Evolutionary conservation across 2,888 invertebrate species (phyloP).

Genomic region (Chymomyza fuscimana): DNA sequence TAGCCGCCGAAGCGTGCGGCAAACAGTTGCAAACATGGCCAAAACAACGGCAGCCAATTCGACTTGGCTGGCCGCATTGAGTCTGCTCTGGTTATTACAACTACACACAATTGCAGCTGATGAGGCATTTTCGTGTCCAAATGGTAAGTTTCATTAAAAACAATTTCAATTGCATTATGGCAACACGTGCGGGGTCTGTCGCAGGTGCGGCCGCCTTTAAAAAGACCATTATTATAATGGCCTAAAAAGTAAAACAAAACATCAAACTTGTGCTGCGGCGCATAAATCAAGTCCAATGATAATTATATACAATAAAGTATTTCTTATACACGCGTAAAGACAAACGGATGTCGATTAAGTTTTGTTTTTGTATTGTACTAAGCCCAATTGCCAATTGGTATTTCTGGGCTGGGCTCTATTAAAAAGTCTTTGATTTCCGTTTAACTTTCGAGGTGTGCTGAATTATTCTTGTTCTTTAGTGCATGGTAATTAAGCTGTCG

Average conservation of each 20-base stretch:
- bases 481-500: background rate
- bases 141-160: conserved; percentile 74
- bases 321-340: background rate
- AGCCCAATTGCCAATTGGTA: background rate
- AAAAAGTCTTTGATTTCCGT: conserved; percentile 53
- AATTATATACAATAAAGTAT: conserved; percentile 38
- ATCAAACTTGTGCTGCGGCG: conserved; percentile 16
- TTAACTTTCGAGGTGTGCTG: conserved; percentile 1
- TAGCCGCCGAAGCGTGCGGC: conserved; percentile 27
- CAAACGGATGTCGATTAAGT: conserved; percentile 42
- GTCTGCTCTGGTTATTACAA: conserved; percentile 48
- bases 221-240: background rate
- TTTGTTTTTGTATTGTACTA: background rate
- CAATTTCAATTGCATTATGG: conserved; percentile 42
- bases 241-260: conserved; percentile 24
- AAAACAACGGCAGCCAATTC: conserved; percentile 79
- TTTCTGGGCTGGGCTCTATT: conserved; percentile 33
- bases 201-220: conserved; percentile 54
- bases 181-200: conserved; percentile 57
- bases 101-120: conserved; percentile 63
- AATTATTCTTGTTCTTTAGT: background rate
- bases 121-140: conserved; percentile 79
- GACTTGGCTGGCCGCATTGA: conserved; percentile 80
- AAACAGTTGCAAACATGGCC: conserved; percentile 67
- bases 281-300: conserved; percentile 25